These are phyloP conservation scores for Eulimnadia texana DNA, from an alignment of 1,140 invertebrate genomes.

Conservation along the genomic window DNA sequence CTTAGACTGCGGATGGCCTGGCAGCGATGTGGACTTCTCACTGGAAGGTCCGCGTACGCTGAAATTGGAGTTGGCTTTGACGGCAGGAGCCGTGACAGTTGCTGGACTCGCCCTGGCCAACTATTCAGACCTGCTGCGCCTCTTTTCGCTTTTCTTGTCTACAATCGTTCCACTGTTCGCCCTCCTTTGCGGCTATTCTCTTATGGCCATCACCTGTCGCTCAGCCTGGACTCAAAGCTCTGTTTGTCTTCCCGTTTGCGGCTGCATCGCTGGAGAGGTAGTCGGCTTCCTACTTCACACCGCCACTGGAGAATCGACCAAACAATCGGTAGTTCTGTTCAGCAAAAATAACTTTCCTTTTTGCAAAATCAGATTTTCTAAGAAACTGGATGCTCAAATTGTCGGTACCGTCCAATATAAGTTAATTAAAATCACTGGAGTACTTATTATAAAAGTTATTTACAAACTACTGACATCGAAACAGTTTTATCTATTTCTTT, in stretches of 20 bases:
- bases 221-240: constrained; percentile 30
- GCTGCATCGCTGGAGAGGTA: constrained; percentile 29
- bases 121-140: not conserved
- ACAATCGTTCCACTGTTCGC: constrained; percentile 27
- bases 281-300: constrained; percentile 25
- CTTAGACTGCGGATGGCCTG: too few species aligned
- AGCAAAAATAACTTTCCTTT: too few species aligned
- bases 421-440: too few species aligned
- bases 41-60: not conserved
- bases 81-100: not conserved
- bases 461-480: too few species aligned
- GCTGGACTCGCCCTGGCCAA: not conserved
- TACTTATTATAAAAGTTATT: too few species aligned
- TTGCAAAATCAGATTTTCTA: too few species aligned
- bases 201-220: constrained; percentile 28
- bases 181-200: constrained; percentile 29
- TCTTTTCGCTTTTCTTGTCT: not conserved
- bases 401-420: too few species aligned
- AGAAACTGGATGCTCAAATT: too few species aligned
- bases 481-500: too few species aligned
- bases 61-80: not conserved
- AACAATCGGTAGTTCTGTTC: too few species aligned
- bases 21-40: too few species aligned
- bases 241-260: constrained; percentile 30
- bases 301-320: constrained; percentile 25